Conservation (phyloP, 1,140 invertebrate species). For the Liolophura sinensis region DNA sequence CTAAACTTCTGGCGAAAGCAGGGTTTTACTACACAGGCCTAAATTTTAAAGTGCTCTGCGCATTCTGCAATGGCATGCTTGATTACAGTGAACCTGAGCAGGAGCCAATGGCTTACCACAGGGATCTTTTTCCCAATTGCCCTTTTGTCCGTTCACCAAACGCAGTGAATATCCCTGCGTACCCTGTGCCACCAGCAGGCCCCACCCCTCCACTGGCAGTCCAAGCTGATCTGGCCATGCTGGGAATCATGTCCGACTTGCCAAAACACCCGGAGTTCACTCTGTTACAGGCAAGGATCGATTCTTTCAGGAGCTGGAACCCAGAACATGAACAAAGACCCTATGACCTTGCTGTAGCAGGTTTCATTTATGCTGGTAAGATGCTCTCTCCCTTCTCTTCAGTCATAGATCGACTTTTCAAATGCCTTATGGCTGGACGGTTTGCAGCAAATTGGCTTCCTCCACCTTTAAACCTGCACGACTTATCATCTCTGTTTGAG, state of each 20-base stretch:
- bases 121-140: conserved; percentile 80
- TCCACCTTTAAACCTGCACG: too few relatives aligned
- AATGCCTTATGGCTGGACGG: too few relatives aligned
- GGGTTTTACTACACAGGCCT: conserved; percentile 60
- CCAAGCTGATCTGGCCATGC: conserved; percentile 1
- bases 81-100: conserved; percentile 85
- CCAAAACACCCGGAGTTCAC: conserved; percentile 24
- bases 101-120: conserved; percentile 86
- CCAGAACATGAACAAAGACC: conserved; percentile 14
- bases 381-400: too few relatives aligned
- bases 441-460: too few relatives aligned
- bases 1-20: conserved; percentile 19
- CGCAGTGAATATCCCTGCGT: conserved; percentile 12
- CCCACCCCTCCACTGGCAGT: background rate
- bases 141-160: conserved; percentile 64
- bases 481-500: too few relatives aligned
- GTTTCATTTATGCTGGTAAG: conserved; percentile 29
- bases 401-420: too few relatives aligned
- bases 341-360: conserved; percentile 26
- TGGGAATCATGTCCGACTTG: conserved; percentile 13
- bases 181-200: background rate
- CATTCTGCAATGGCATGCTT: conserved; percentile 81
- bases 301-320: conserved; percentile 25
- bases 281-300: conserved; percentile 17
- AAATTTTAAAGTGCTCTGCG: conserved; percentile 82